These are phyloP conservation scores for Actinostola sp. DNA, from an alignment of 92 coral and sea anemone species.

Conservation along the genomic window DNA sequence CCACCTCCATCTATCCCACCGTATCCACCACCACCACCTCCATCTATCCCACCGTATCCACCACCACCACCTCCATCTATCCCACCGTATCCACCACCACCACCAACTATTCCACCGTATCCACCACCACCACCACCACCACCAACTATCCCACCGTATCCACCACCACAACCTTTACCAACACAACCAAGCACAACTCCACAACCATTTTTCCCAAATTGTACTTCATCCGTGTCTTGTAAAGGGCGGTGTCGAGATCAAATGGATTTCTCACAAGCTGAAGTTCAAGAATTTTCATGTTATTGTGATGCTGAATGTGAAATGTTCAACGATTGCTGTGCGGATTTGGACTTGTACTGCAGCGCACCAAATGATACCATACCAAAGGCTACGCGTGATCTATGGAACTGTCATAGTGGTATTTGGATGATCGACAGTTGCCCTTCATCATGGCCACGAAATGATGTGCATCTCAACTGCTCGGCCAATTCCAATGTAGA, in stretches of 20 bases:
- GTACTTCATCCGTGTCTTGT: neutral
- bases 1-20: too few species aligned
- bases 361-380: neutral
- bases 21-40: too few species aligned
- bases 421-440: constrained; percentile 29
- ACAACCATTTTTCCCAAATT: neutral
- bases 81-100: neutral
- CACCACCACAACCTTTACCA: neutral
- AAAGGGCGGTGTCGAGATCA: neutral
- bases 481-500: neutral
- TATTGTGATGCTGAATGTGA: constrained; percentile 23
- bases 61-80: neutral
- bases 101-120: neutral
- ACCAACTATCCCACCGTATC: neutral
- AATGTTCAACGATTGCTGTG: constrained; percentile 17
- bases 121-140: neutral
- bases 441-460: constrained; percentile 10
- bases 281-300: neutral
- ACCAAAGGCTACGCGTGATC: neutral
- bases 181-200: neutral
- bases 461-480: neutral
- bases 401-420: constrained; percentile 45
- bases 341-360: constrained; percentile 15
- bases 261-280: neutral
- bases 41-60: neutral